These are phyloP conservation scores for Phymorhynchus buccinoides DNA, from an alignment of 1,140 invertebrate genomes.

Conservation along the genomic window DNA sequence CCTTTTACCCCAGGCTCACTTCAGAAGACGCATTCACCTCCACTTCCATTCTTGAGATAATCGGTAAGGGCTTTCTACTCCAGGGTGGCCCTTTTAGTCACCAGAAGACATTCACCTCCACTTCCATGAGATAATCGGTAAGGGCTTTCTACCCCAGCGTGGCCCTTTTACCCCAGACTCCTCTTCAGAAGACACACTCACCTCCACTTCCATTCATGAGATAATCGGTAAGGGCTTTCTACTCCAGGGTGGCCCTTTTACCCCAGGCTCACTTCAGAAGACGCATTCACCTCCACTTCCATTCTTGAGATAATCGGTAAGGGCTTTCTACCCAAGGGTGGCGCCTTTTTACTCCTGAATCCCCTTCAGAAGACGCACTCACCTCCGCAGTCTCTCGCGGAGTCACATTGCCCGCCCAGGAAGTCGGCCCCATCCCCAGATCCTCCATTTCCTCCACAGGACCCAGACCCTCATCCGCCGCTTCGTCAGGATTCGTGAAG, in stretches of 20 bases:
- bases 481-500: neutral
- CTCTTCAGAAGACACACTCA: neutral
- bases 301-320: too few relatives aligned
- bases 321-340: neutral
- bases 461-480: neutral
- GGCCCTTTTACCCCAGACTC: too few relatives aligned
- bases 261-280: neutral
- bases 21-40: too few relatives aligned
- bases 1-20: too few relatives aligned
- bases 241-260: too few relatives aligned
- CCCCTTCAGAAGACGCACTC: neutral
- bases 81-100: too few relatives aligned
- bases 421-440: neutral
- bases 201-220: neutral
- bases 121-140: too few relatives aligned
- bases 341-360: neutral
- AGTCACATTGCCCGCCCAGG: conserved; percentile 5
- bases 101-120: too few relatives aligned
- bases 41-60: too few relatives aligned
- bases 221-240: too few relatives aligned
- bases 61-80: too few relatives aligned
- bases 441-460: neutral
- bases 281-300: neutral
- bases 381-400: neutral
- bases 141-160: too few relatives aligned